Conservation (phyloP, 1,140 invertebrate species). For the Aphis gossypii region DNA sequence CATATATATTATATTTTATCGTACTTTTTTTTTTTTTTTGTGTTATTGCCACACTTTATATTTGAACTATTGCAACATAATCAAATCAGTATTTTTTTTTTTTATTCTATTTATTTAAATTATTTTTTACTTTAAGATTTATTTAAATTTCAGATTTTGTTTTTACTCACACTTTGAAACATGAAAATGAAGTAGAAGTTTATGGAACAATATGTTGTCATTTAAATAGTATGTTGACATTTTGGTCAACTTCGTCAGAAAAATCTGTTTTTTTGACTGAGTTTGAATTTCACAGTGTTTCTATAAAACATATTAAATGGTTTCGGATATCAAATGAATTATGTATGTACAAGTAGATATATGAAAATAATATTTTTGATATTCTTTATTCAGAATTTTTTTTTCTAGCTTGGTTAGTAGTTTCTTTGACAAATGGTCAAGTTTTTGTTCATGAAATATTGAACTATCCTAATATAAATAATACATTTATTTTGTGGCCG, state of each 20-base stretch:
- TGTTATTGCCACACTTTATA: not conserved
- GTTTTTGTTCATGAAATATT: constrained; percentile 50
- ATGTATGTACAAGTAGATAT: constrained; percentile 16
- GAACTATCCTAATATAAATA: constrained; percentile 10
- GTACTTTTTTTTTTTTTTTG: not conserved
- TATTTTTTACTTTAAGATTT: not conserved
- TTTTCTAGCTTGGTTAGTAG: constrained; percentile 34
- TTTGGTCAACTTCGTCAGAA: constrained; percentile 36
- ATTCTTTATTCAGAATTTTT: not conserved
- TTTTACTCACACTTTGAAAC: constrained; percentile 4
- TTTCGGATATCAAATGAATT: constrained; percentile 33
- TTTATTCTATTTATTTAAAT: not conserved
- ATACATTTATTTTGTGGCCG: constrained; percentile 46
- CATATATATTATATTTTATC: not conserved
- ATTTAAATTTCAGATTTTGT: constrained; percentile 30
- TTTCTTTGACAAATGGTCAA: constrained; percentile 55
- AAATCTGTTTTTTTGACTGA: constrained; percentile 3
- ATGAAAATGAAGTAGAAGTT: not conserved
- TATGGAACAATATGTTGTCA: constrained; percentile 56
- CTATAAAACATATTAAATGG: constrained; percentile 49
- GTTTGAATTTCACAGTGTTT: constrained; percentile 13
- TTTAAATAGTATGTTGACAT: constrained; percentile 44
- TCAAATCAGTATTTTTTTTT: not conserved
- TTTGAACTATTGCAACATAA: not conserved
- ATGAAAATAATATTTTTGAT: not conserved